Base-by-base conservation (phyloP, 2,888 invertebrate genomes). In the Cephus sareptanus region DNA sequence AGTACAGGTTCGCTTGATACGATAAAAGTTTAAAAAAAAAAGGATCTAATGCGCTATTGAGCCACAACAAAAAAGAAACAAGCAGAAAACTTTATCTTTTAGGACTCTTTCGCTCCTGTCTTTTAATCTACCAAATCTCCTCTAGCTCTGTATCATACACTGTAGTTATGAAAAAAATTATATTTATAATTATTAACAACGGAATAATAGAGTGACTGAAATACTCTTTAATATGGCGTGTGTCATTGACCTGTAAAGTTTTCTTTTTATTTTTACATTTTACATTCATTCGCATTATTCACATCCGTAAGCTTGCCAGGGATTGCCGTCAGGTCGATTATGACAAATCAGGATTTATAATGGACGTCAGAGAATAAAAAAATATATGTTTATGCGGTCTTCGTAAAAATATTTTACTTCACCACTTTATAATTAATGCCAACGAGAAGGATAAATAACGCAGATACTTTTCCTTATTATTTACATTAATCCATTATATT, bases 121-220 rank as follows among this genome's bases (percentile, higher is more conserved):
- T 56, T 56, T 56, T 23, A 23, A 56, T 56, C 56, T 56, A 56
- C 9, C 56, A 56, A 56, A 56, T 23, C 56, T 56, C 15, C 23
- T 23, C 56, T 77, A 79, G 85, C 81, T 85, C 84, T 88, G 88
- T 89, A 89, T 87, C 81, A 87, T 89, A 89, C 85, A 85, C 84
- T 86, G 86, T 87, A 87, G 85, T 86, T 89, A 88, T 86, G 83
- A 85, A 87, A 84, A 83, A 87, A 88, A 90, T 90, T 89, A 89
- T 88, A 89, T 89, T 90, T 89, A 87, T 87, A 87, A 88, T 85
- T 87, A 87, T 83, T 83, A 88, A 84, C 81, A 83, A 84, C 80
- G 77, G 83, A 84, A 83, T 79, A 81, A 73, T 75, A 73, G 78
- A 84, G 56, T 78, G 78, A 79, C 76, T 79, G 78, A 75, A 79